Percentiles rank a stretch among this genome's conserved stretches.
These are phyloP conservation scores for Calliphora vicina DNA, from an alignment of 1,140 invertebrate species.

Conservation along the genomic window DNA sequence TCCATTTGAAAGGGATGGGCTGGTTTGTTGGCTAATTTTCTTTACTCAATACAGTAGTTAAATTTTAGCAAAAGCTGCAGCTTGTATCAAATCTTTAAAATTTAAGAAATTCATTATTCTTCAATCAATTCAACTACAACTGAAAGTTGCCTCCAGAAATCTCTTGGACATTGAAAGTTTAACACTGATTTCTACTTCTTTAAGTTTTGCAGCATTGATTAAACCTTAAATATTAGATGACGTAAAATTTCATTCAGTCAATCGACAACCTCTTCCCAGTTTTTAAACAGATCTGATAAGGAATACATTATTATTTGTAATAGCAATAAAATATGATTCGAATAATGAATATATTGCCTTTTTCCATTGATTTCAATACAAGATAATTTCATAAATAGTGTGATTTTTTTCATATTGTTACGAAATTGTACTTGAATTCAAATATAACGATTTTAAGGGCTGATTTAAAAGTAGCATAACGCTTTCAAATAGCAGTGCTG, in stretches of 20 bases:
- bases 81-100: constrained; percentile 14
- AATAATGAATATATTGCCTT: too few species aligned
- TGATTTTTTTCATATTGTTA: too few species aligned
- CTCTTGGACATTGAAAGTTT: neutral
- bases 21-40: neutral
- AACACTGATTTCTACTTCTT: neutral
- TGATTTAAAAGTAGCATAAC: too few species aligned
- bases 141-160: neutral
- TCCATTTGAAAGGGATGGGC: constrained; percentile 29
- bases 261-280: neutral
- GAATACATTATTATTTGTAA: neutral
- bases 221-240: neutral
- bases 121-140: constrained; percentile 25
- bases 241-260: neutral
- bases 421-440: too few species aligned
- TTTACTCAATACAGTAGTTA: neutral
- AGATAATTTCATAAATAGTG: too few species aligned
- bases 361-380: too few species aligned
- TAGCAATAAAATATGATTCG: too few species aligned
- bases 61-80: neutral
- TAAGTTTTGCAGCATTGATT: neutral
- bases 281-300: neutral
- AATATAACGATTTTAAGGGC: too few species aligned
- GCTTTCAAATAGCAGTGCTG: too few species aligned
- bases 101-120: constrained; percentile 26